Evolutionary conservation across 2,113 vertebrate species (phyloP).

Genomic region (Morone chrysops): DNA sequence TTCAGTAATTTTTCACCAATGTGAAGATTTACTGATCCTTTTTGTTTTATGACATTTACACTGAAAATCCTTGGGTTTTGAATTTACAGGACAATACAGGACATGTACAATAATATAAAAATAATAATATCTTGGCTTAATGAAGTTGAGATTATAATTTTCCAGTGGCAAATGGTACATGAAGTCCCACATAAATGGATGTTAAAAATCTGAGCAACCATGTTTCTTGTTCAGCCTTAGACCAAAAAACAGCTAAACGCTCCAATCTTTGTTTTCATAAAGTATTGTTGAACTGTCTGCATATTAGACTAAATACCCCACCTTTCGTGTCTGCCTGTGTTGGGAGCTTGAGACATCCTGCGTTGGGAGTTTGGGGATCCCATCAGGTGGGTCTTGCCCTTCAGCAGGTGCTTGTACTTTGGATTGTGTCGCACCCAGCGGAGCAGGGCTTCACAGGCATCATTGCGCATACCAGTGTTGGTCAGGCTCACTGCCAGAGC

Average conservation of each 20-base stretch:
- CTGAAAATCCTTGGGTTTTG: neutral
- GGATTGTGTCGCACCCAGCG: conserved; percentile 95
- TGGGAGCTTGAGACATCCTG: conserved; percentile 86
- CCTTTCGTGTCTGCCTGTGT: conserved; percentile 67
- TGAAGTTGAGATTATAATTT: neutral
- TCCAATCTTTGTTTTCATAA: neutral
- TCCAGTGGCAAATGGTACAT: neutral
- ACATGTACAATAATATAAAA: neutral
- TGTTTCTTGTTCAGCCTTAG: no score
- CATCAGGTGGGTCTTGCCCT: conserved; percentile 85
- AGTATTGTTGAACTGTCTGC: neutral
- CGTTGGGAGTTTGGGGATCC: conserved; percentile 89
- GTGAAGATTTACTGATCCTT: neutral
- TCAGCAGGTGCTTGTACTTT: conserved; percentile 92
- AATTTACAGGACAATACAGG: neutral
- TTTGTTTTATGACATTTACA: neutral
- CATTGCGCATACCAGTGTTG: conserved; percentile 94
- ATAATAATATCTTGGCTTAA: neutral
- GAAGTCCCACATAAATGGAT: neutral
- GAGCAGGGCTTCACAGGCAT: conserved; percentile 93
- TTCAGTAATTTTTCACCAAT: neutral
- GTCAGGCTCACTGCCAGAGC: conserved; percentile 97
- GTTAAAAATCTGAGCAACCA: neutral
- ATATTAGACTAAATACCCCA: conserved; percentile 23
- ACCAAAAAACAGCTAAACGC: neutral